Conservation (phyloP, 2,888 invertebrate species). For the Epicampocera succincta region DNA sequence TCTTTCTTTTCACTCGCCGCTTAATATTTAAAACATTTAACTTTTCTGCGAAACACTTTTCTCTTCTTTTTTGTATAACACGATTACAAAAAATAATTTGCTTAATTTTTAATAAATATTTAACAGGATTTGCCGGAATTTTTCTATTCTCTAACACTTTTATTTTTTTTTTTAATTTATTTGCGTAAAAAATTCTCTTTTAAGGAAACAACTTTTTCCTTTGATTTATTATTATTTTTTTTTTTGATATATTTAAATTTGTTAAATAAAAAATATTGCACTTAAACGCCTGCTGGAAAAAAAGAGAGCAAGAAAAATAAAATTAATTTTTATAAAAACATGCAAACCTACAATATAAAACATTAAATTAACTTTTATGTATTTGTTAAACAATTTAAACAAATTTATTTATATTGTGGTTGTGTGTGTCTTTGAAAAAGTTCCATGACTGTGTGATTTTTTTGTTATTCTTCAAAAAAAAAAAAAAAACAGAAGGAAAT, state of each 20-base stretch:
- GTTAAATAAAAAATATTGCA: conserved; percentile 55
- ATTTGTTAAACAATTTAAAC: conserved; percentile 9
- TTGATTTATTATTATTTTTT: conserved; percentile 11
- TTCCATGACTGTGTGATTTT: conserved; percentile 8
- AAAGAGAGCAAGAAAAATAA: conserved; percentile 11
- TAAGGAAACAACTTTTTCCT: not conserved
- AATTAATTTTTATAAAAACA: no score
- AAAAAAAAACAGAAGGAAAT: no score
- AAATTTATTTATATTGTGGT: not conserved
- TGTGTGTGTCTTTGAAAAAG: not conserved
- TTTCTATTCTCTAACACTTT: not conserved
- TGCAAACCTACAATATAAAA: conserved; percentile 11
- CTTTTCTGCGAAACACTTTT: no score
- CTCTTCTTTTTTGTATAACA: no score
- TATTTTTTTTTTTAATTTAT: conserved; percentile 17
- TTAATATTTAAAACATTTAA: no score
- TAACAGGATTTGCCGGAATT: not conserved
- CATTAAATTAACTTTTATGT: not conserved
- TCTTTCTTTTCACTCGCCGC: conserved; percentile 7
- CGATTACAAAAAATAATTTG: conserved; percentile 6
- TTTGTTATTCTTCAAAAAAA: not conserved
- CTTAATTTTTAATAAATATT: conserved; percentile 14
- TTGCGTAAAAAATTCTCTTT: conserved; percentile 3
- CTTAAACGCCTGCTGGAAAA: conserved; percentile 53
- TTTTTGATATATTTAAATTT: conserved; percentile 38